Evolutionary conservation across 1,140 invertebrate species (phyloP).

Genomic region (Lethocerus indicus): DNA sequence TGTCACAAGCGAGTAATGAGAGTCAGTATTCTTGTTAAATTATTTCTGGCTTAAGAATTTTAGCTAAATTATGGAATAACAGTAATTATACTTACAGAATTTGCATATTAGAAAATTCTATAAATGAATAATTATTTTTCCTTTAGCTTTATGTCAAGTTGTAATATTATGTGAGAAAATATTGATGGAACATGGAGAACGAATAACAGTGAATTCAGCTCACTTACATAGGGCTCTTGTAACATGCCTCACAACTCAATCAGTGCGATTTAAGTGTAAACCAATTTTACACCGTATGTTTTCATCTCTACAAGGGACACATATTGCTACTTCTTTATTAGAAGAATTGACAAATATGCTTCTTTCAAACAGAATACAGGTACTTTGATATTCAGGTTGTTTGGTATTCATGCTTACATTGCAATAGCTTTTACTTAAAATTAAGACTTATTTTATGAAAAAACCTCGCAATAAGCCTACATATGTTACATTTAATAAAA

Average conservation of each 20-base stretch:
- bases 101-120: no score
- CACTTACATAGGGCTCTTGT: conserved; percentile 43
- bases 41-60: background rate
- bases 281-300: conserved; percentile 25
- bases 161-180: conserved; percentile 44
- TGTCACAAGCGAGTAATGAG: conserved; percentile 49
- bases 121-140: no score
- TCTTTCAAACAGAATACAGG: conserved; percentile 24
- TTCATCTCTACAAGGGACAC: conserved; percentile 23
- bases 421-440: no score
- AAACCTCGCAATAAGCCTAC: no score
- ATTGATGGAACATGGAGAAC: conserved; percentile 37
- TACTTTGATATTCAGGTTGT: no score
- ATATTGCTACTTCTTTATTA: conserved; percentile 8
- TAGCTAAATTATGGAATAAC: background rate
- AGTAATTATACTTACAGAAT: background rate
- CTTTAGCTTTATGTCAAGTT: conserved; percentile 33
- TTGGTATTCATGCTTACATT: no score
- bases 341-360: conserved; percentile 18
- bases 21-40: conserved; percentile 25
- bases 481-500: no score
- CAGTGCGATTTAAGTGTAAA: conserved; percentile 20
- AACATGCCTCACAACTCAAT: conserved; percentile 34
- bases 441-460: no score
- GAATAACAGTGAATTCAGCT: conserved; percentile 34